Conservation (phyloP, 2,888 invertebrate species). For the Empis stercorea region DNA sequence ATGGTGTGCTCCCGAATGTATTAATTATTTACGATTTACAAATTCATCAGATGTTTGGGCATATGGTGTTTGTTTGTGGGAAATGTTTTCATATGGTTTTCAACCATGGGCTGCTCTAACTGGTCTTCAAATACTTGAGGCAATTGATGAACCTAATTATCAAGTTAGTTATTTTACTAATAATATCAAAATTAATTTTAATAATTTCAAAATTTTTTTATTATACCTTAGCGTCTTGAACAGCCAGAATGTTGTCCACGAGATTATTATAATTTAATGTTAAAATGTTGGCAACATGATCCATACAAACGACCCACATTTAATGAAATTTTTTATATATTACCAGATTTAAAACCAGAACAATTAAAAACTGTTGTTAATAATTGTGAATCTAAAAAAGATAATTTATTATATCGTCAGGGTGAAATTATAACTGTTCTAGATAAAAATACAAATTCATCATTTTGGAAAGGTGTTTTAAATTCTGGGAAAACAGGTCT, state of each 20-base stretch:
- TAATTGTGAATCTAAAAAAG: conserved; percentile 42
- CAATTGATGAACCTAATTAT: conserved; percentile 85
- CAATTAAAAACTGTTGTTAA: conserved; percentile 70
- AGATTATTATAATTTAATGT: conserved; percentile 84
- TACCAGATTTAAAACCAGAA: conserved; percentile 82
- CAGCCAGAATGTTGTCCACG: conserved; percentile 90
- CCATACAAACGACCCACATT: conserved; percentile 81
- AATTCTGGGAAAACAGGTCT: conserved; percentile 84
- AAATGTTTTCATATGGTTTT: conserved; percentile 97
- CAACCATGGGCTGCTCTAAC: conserved; percentile 96
- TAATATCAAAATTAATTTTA: too few species aligned
- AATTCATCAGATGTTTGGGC: conserved; percentile 98
- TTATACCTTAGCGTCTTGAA: conserved; percentile 60
- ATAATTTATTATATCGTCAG: conserved; percentile 68
- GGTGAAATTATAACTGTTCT: conserved; percentile 89
- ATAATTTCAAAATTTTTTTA: too few species aligned
- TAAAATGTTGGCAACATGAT: conserved; percentile 94
- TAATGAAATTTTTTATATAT: conserved; percentile 59
- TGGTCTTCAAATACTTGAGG: conserved; percentile 86
- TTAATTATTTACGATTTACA: conserved; percentile 89
- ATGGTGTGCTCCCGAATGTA: conserved; percentile 98
- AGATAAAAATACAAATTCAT: conserved; percentile 59
- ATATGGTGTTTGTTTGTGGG: conserved; percentile 96
- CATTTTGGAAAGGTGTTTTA: conserved; percentile 83
- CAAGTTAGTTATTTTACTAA: conserved; percentile 49